phyloP scores from a whole-genome alignment of 2,888 invertebrate species.

The Ectemnius continuus region DNA sequence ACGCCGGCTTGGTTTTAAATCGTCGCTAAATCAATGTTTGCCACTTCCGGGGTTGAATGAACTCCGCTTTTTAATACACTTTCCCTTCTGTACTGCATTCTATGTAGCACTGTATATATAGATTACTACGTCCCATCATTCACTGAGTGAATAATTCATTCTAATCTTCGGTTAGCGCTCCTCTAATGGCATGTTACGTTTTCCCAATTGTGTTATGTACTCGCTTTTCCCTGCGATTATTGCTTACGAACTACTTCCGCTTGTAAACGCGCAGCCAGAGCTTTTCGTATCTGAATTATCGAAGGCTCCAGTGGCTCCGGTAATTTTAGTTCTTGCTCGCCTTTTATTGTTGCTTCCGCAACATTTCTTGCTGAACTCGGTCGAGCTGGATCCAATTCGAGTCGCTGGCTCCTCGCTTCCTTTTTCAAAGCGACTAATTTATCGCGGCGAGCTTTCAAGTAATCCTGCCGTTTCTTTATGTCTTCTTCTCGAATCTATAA shows the following conservation, averaged over 20 bases:
- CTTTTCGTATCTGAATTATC: conserved; percentile 88
- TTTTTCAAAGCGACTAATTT: conserved; percentile 94
- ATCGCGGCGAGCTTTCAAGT: conserved; percentile 93
- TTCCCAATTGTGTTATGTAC: too few relatives aligned
- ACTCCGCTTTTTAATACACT: too few relatives aligned
- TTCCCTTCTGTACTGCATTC: too few relatives aligned
- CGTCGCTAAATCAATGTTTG: too few relatives aligned
- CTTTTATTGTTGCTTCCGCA: conserved; percentile 73
- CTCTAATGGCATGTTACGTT: too few relatives aligned
- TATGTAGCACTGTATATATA: too few relatives aligned
- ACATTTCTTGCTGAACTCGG: conserved; percentile 73
- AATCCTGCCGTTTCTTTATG: conserved; percentile 88
- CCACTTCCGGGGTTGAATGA: too few relatives aligned
- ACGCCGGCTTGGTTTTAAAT: too few relatives aligned
- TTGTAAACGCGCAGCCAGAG: conserved; percentile 90
- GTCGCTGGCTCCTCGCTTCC: conserved; percentile 89
- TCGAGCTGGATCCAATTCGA: conserved; percentile 81
- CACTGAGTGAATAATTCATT: too few relatives aligned
- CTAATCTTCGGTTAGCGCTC: too few relatives aligned
- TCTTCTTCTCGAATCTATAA: conserved; percentile 79
- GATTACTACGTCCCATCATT: too few relatives aligned
- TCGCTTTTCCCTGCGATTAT: conserved; percentile 16
- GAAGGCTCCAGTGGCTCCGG: conserved; percentile 75
- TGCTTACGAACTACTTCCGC: conserved; percentile 88
- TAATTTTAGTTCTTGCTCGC: conserved; percentile 66